Base-by-base conservation (phyloP, 2,888 invertebrate genomes). In the Sipha maydis region DNA sequence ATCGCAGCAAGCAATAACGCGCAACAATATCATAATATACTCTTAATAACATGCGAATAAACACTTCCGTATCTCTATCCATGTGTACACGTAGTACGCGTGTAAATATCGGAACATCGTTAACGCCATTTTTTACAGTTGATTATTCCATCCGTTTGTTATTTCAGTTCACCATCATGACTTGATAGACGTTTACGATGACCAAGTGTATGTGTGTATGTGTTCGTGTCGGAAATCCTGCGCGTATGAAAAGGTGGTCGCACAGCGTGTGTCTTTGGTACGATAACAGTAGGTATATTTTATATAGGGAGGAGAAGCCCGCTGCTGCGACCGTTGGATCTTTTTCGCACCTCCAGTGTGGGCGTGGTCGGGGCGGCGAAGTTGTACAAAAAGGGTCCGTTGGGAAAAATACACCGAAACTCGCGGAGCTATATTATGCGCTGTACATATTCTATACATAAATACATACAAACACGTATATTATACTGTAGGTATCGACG, bases 271-370 rank as follows among this genome's bases (percentile, higher is more conserved):
- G 83, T 83, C 83, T 83, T 83, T 83, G 56, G 38, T 56, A n/a
- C n/a, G 56, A 4, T 31, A 28, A 28, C 31, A 1, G 48, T 8
- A 48, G 48, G 38, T 21, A 38, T 14, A 2, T 9, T 17, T 56
- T 7, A 41, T 41, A 41, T 41, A 25, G 76, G 21, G 61, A 78
- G 38, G 77, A 31, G 31, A 17, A 79, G 28, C 21, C n/a, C 4
- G 73, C 48, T 69, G 61, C n/a, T 25, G 85, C 38, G 82, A 82
- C 88, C 88, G 88, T 82, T 82, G 88, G 75, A 88, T 88, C 73
- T 82, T 86, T 80, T 88, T 88, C 88, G 88, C 88, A 75, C 88
- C 88, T 88, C 61, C 82, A 25, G 82, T 75, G 80, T 82, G 88
- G 88, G 88, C 88, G 88, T 80, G 88, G 82, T 41, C 77, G 69